Evolutionary conservation across 2,888 invertebrate genomes (phyloP).

Genomic region (Sinelater perroti): DNA sequence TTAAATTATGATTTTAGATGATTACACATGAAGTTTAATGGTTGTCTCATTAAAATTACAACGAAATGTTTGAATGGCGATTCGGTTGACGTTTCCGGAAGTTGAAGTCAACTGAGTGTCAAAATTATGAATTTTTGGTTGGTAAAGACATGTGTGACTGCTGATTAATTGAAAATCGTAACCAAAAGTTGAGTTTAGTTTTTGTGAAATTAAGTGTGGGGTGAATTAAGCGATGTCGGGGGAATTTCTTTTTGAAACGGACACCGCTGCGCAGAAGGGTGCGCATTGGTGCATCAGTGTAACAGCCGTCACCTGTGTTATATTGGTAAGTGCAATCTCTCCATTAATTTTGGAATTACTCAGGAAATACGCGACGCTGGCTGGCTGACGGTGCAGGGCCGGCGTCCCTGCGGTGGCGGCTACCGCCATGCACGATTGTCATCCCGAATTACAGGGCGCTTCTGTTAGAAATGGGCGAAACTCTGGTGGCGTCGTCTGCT

Average conservation of each 20-base stretch:
- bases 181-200: not conserved
- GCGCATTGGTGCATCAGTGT: slow-evolving; percentile 61
- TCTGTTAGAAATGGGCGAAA: slow-evolving; percentile 54
- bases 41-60: too few species aligned
- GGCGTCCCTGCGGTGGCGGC: slow-evolving; percentile 30
- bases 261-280: slow-evolving; percentile 53
- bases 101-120: slow-evolving; percentile 13
- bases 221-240: not conserved
- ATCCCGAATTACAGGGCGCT: slow-evolving; percentile 52
- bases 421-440: slow-evolving; percentile 50
- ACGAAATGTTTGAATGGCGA: slow-evolving; percentile 5
- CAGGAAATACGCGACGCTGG: slow-evolving; percentile 53
- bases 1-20: too few species aligned
- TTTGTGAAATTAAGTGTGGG: not conserved
- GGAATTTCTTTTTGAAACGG: slow-evolving; percentile 26
- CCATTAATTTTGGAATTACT: slow-evolving; percentile 53
- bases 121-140: not conserved
- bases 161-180: not conserved
- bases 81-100: slow-evolving; percentile 7
- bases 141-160: not conserved
- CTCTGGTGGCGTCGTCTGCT: slow-evolving; percentile 56
- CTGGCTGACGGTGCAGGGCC: too few species aligned
- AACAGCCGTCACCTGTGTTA: slow-evolving; percentile 67
- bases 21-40: too few species aligned
- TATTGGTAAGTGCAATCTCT: slow-evolving; percentile 62